Base-by-base conservation (phyloP, 2,113 vertebrate species). In the Percina caprodes region DNA sequence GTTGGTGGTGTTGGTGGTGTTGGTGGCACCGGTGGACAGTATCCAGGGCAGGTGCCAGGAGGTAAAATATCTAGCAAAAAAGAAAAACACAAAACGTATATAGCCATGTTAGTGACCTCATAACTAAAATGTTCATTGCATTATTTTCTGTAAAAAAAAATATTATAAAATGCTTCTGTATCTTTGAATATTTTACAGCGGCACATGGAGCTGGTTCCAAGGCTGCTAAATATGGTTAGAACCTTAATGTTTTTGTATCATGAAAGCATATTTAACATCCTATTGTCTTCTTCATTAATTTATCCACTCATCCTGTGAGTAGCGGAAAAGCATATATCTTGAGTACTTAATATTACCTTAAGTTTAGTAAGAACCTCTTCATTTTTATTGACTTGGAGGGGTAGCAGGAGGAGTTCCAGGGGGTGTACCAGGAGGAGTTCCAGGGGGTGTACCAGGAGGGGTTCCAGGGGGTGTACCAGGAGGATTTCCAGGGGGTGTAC, bases 141-240 rank as follows among this genome's bases (percentile, higher is more conserved):
- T 66, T 48, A 6, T 46, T 23, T 45, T 23, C 58, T 54, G 14
- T 30, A 61, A 46, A 63, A 30, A 30, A 4, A 30, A 19, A 23
- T 15, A 0, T 24, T 23, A 6, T 61, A 0, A 7, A 33, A 21
- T 82, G 24, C 18, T 35, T 78, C 3, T 0, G 33, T 83, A 5
- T 39, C 4, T 69, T 39, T 63, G 3, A 8, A 60, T 77, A 42
- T 63, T 80, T 82, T 67, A 51, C 59, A 23, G 23, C 39, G 83
- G 92, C 91, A 54, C 90, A 83, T 79, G 90, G 90, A 6, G 61
- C 69, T 67, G 87, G 4, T 4, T 63, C 91, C 13, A 94, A 94
- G 61, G 91, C 92, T 80, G 91, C 93, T 65, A 94, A 94, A 91
- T 93, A 93, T 84, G 91, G 92, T 94, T 59, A 91, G 82, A 61